Evolutionary conservation across 1,140 invertebrate species (phyloP), one percentile per base, ranked within the genome.

Genomic region (Trichoplusia ni): DNA sequence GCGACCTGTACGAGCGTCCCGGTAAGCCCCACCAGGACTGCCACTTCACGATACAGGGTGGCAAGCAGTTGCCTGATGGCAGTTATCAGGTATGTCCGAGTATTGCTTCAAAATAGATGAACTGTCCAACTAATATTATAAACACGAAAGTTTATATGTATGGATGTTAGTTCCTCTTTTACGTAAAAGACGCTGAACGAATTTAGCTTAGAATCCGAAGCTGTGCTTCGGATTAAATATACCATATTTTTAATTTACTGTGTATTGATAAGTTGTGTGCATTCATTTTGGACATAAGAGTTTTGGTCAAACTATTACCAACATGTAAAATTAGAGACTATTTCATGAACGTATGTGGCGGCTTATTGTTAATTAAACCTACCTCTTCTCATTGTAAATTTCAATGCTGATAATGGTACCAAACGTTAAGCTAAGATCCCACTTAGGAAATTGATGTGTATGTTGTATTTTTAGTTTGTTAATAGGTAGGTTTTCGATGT

Each of bases 31-130:
- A 97, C 90, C 98, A 99, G 92, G 99, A 99, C 83, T 99, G 99
- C 81, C 99, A 99, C 89, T 99, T 99, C 89, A 99, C 98, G 0
- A 99, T 99, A 65, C 95, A 95, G 79, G 99, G 99, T 11, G 98
- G 98, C 14, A 96, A 97, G 88, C 77, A 92, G 61, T 79, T 96
- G 42, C 74, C 93, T 0, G 94, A 98, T 90, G 96, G 96, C n/a
- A 91, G 91, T 35, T 99, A 99, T 84, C 96, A 97, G 92, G 93
- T 95, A 74, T 61, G 31, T 29, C n/a, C n/a, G n/a, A n/a, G n/a
- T n/a, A n/a, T n/a, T n/a, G n/a, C n/a, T n/a, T n/a, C n/a, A n/a
- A n/a, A n/a, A n/a, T n/a, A n/a, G n/a, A n/a, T n/a, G n/a, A n/a
- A n/a, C n/a, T n/a, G n/a, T n/a, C n/a, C n/a, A n/a, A n/a, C n/a